These are phyloP conservation scores for Ammodytes dubius DNA, from an alignment of 2,113 vertebrate genomes.

Conservation along the genomic window DNA sequence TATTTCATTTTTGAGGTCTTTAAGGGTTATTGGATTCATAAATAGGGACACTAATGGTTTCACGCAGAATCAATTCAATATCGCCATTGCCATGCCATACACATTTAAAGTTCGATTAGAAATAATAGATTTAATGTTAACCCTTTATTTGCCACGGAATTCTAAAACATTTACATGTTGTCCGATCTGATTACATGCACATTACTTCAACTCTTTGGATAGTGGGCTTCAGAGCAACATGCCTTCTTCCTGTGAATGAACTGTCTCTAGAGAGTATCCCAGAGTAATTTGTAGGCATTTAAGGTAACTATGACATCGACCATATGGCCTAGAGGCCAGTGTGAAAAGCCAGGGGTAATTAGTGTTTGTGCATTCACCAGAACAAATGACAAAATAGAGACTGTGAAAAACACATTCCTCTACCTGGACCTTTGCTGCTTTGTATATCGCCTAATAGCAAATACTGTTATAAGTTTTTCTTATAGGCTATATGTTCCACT, in stretches of 20 bases:
- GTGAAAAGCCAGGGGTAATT: background rate
- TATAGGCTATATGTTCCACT: too few species aligned
- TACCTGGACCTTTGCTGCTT: background rate
- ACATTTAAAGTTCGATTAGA: constrained; percentile 4
- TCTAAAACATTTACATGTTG: background rate
- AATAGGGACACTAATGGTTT: background rate
- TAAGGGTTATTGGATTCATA: constrained; percentile 29
- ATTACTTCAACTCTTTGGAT: background rate
- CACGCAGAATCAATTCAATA: constrained; percentile 7
- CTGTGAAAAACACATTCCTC: constrained; percentile 12
- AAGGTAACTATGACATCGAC: constrained; percentile 1
- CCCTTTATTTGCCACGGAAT: background rate
- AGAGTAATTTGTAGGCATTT: background rate
- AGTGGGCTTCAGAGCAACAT: background rate
- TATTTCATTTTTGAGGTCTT: constrained; percentile 20
- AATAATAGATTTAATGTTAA: constrained; percentile 5
- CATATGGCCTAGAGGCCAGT: constrained; percentile 32
- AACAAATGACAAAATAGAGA: constrained; percentile 19
- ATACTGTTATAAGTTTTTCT: too few species aligned
- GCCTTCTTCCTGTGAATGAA: background rate
- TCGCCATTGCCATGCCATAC: background rate
- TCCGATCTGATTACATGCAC: background rate
- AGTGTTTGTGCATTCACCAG: background rate
- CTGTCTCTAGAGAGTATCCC: background rate
- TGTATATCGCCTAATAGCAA: background rate